These are phyloP conservation scores for Asobara japonica DNA, from an alignment of 1,140 invertebrate species.

Conservation along the genomic window DNA sequence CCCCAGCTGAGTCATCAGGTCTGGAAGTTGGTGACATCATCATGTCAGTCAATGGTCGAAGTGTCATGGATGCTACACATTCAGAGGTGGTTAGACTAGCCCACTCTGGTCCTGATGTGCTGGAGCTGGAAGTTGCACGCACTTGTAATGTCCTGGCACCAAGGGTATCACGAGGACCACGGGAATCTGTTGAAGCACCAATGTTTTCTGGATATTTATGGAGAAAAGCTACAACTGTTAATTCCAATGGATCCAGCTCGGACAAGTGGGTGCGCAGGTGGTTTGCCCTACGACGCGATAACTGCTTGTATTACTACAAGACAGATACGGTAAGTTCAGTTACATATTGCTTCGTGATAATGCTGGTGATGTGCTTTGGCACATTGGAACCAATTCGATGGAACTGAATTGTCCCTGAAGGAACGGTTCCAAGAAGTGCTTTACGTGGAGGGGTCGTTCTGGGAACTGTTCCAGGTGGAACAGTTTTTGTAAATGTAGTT, in stretches of 20 bases:
- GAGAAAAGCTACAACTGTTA: conserved; percentile 69
- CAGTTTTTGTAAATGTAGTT: no score
- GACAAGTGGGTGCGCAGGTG: conserved; percentile 88
- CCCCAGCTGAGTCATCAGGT: conserved; percentile 89
- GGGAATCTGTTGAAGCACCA: conserved; percentile 70
- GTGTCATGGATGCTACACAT: conserved; percentile 91
- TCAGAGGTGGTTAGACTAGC: conserved; percentile 95
- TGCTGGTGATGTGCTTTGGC: no score
- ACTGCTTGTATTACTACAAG: conserved; percentile 96
- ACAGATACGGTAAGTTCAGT: conserved; percentile 76
- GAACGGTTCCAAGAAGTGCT: no score
- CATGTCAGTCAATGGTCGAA: conserved; percentile 87
- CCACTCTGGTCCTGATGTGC: conserved; percentile 84
- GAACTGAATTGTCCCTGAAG: no score
- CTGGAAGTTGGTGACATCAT: conserved; percentile 95
- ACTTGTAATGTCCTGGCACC: conserved; percentile 84
- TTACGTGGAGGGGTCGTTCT: no score
- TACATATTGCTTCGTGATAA: neutral
- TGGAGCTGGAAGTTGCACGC: conserved; percentile 88
- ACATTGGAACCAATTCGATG: no score
- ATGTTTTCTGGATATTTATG: conserved; percentile 84
- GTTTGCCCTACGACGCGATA: conserved; percentile 91
- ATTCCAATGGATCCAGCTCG: conserved; percentile 63
- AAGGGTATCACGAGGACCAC: conserved; percentile 57
- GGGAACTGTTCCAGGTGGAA: no score